phyloP scores from a whole-genome alignment of 2,113 vertebrate species.

The Nannospalax galili region DNA sequence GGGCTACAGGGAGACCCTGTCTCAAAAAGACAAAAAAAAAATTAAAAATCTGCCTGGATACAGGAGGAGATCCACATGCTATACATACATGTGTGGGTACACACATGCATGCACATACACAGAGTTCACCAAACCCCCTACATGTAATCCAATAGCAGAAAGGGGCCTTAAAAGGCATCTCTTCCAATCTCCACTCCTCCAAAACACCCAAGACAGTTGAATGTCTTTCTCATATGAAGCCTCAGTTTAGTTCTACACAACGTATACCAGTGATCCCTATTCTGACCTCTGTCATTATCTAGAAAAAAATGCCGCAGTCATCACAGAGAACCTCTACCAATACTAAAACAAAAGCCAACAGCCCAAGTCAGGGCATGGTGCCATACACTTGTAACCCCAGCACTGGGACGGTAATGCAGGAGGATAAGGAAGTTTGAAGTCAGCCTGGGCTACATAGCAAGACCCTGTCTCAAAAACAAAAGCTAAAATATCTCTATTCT shows the following conservation, averaged over 20 bases:
- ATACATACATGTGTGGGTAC: background rate
- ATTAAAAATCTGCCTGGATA: background rate
- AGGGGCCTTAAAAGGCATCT: background rate
- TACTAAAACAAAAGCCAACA: background rate
- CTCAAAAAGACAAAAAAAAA: no score
- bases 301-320: background rate
- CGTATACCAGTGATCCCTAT: background rate
- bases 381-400: background rate
- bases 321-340: background rate
- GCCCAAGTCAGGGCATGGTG: background rate
- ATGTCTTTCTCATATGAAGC: background rate
- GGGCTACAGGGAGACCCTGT: no score
- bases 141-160: background rate
- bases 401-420: background rate
- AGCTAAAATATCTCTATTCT: background rate
- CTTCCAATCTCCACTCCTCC: background rate
- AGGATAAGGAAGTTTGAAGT: background rate
- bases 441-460: background rate
- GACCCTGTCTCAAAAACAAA: background rate
- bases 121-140: background rate
- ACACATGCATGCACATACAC: background rate
- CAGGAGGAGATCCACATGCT: background rate
- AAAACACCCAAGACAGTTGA: background rate
- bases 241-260: background rate
- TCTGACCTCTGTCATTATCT: background rate